Conservation (phyloP, 1,140 invertebrate genomes). For the Melitaea cinxia region DNA sequence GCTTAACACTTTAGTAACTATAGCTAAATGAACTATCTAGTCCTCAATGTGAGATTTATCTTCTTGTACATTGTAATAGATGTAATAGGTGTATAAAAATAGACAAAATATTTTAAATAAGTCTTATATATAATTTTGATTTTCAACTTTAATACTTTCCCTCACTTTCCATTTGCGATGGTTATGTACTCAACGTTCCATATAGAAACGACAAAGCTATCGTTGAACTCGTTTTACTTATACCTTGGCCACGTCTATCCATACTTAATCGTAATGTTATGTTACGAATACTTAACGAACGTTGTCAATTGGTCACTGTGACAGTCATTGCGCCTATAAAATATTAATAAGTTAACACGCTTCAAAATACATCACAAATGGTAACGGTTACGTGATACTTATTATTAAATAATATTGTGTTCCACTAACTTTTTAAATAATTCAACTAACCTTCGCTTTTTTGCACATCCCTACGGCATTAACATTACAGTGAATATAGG, state of each 20-base stretch:
- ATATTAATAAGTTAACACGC: constrained; percentile 49
- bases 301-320: constrained; percentile 48
- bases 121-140: not conserved
- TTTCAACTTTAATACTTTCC: constrained; percentile 13
- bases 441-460: constrained; percentile 14
- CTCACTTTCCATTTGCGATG: constrained; percentile 15
- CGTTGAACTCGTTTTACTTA: constrained; percentile 5
- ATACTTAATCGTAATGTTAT: constrained; percentile 24
- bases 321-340: constrained; percentile 41
- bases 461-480: not conserved
- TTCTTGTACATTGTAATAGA: not conserved
- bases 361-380: constrained; percentile 33
- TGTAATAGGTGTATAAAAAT: no score
- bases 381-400: constrained; percentile 26
- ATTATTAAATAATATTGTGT: constrained; percentile 23
- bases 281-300: constrained; percentile 36
- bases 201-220: constrained; percentile 38
- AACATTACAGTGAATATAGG: constrained; percentile 7
- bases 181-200: not conserved
- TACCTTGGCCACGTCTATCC: not conserved
- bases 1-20: not conserved
- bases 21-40: not conserved
- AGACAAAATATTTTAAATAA: no score
- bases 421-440: constrained; percentile 5
- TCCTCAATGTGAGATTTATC: not conserved